Evolutionary conservation across 1,140 invertebrate species (phyloP), one percentile per base, ranked within the genome.

Genomic region (Drosophila persimilis): DNA sequence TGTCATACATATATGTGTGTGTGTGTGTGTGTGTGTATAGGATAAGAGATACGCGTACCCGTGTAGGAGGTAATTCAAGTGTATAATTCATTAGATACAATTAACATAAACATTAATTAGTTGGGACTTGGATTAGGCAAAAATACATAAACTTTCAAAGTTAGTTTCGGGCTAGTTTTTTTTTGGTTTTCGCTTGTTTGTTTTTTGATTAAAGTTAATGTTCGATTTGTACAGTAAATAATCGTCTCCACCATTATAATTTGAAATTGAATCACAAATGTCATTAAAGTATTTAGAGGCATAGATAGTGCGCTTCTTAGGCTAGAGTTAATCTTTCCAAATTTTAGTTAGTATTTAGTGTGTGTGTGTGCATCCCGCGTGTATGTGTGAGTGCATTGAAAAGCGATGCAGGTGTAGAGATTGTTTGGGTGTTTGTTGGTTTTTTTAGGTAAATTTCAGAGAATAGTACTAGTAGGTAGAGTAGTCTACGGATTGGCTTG

Each of bases 211-310:
- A 63, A 57, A 41, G 44, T 69, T 66, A 56, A 65, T 57, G 50
- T 45, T 64, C 22, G 35, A 48, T 53, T 66, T 69, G 55, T 72
- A 74, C 56, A 77, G 57, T 85, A 84, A 85, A 85, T 59, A 61
- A 77, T 60, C 35, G 5, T 3, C 15, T 64, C 45, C 51, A 54
- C 24, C 15, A 64, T 71, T 61, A 74, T 85, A 85, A 85, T 85
- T 85, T 85, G 52, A 71, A 85, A 85, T 86, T 78, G 61, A 86
- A 86, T 86, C 81, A 86, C 83, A 86, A 88, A 86, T 88, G 66
- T 83, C 77, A 44, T 83, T 48, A 84, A 84, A 84, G 80, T 86
- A 63, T 80, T 66, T 52, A 31, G 73, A 66, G 41, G 63, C 73
- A 71, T 77, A 71, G 66, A 70, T 70, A 65, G 35, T 39, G 35